Evolutionary conservation across 2,113 vertebrate genomes (phyloP), one percentile per base, ranked within the genome.

Genomic region (Sisor rabdophorus): DNA sequence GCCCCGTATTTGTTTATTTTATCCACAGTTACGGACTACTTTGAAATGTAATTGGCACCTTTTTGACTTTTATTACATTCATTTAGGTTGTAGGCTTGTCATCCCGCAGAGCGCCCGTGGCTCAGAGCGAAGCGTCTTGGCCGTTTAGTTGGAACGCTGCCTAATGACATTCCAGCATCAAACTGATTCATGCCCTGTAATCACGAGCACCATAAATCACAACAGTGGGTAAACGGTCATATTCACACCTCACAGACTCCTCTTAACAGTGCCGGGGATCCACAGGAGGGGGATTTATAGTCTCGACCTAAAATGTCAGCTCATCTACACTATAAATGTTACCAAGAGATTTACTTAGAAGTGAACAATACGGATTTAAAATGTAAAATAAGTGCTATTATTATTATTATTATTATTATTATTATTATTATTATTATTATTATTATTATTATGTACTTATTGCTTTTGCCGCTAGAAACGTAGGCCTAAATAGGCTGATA

Each of bases 11-110:
- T 87, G 85, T 90, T 90, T 88, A 82, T 90, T 76, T 84, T 80
- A 82, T 85, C 86, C 80, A 73, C 87, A 85, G 84, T 90, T 87
- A 90, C 84, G 82, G 88, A 88, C 76, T 89, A 90, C 88, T 93
- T 91, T 90, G 87, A 84, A 84, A 86, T 91, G 92, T 91, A 92
- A 92, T 92, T 93, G 89, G 88, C 91, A 92, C 91, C 89, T 91
- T 92, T 92, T 91, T 90, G 88, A 93, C 88, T 93, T 92, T 93
- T 93, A 93, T 92, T 89, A 89, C 88, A 88, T 81, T 85, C 83
- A 89, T 92, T 93, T 91, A 91, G 89, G 90, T 89, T 87, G 87
- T 89, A 91, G 90, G 71, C 71, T 91, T 92, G 89, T 90, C 90
- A 91, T 88, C 88, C 88, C 87, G 88, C 89, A 86, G 89, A 91